Evolutionary conservation across 2,888 invertebrate species (phyloP), one percentile per base, ranked within the genome.

Genomic region (Leucoma salicis): DNA sequence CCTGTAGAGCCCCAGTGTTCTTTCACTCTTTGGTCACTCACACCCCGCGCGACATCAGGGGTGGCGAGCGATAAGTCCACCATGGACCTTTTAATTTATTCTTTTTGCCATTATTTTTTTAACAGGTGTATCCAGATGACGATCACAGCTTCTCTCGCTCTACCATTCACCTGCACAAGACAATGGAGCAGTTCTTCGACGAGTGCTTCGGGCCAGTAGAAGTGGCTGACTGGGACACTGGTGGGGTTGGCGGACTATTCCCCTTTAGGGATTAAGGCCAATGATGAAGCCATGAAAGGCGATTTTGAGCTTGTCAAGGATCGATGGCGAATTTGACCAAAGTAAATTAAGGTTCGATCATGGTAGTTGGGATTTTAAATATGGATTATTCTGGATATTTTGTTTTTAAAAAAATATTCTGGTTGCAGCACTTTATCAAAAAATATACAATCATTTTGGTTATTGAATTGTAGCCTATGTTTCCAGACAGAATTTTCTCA

Each of bases 81-180:
- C n/a, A n/a, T n/a, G n/a, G n/a, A n/a, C n/a, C n/a, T n/a, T n/a
- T n/a, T n/a, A n/a, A n/a, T n/a, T n/a, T n/a, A n/a, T n/a, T n/a
- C 21, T 2, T 1, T 4, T 21, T 21, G 6, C 6, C 21, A 3
- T 21, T 21, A 8, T 4, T 21, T 21, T 21, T 21, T 2, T 21
- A 21, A 21, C 85, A 96, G 96, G 93, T 96, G 0, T 97, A 97
- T 75, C 95, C 97, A 0, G 97, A 97, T 76, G 96, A 96, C 74
- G 94, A 93, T 21, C 96, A 97, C 75, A 87, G 91, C 31, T 92
- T 97, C 66, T 90, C 91, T 48, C 93, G 94, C 34, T 94, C 95
- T 0, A 89, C 92, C 35, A 90, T 93, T 39, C 97, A 97, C 74
- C 91, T 97, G 42, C 95, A 95, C 84, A 93, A 93, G 67, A 93